Evolutionary conservation across 2,797 vertebrate genomes (phyloP).

Genomic region (Microtus agrestis): DNA sequence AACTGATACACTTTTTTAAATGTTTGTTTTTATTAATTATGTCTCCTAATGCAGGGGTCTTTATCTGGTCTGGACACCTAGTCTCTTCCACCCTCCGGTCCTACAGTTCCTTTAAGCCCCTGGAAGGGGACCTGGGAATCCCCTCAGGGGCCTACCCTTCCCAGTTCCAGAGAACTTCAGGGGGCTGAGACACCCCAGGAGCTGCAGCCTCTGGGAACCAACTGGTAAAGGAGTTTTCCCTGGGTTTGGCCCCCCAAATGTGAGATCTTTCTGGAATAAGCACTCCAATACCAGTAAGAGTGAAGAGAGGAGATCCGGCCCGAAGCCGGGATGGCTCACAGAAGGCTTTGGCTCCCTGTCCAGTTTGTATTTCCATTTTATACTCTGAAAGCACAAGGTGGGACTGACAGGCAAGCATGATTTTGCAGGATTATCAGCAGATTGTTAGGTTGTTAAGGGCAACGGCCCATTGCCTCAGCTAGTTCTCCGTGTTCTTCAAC

Average conservation of each 20-base stretch:
- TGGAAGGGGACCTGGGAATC: neutral
- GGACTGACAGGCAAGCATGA: neutral
- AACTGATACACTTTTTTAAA: neutral
- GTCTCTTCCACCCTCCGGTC: neutral
- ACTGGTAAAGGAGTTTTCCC: neutral
- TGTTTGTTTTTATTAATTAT: neutral
- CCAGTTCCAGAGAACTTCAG: neutral
- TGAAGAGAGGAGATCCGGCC: neutral
- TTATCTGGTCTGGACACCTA: neutral
- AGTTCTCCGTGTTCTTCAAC: neutral
- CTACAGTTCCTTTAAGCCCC: neutral
- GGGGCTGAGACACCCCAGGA: neutral
- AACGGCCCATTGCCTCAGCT: too few species aligned
- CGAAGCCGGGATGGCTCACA: neutral
- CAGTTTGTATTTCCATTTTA: neutral
- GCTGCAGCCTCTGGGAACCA: neutral
- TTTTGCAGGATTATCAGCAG: neutral
- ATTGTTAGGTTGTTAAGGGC: neutral
- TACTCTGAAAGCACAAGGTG: neutral
- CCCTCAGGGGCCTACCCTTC: neutral
- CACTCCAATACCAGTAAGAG: neutral
- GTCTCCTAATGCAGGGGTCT: neutral
- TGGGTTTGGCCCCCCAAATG: too few species aligned
- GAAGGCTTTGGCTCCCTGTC: neutral
- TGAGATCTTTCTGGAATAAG: neutral